Percentiles rank a stretch among this genome's conserved stretches.
Conservation (phyloP, 2,113 vertebrate species). For the Tragelaphus scriptus region DNA sequence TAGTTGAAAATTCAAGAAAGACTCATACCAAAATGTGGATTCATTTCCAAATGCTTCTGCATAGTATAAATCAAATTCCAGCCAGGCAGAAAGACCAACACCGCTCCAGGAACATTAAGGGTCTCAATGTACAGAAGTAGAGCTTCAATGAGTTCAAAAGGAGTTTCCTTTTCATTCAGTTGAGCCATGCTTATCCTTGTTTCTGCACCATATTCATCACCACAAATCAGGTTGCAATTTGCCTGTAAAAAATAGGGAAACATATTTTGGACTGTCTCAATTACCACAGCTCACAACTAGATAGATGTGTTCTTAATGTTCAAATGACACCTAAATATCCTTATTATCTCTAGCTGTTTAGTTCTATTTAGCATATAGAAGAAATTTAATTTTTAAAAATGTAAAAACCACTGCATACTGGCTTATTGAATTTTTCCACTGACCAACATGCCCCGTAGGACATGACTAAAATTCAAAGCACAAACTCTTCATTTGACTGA, state of each 20-base stretch:
- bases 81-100: slow-evolving; percentile 94
- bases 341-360: neutral
- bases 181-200: slow-evolving; percentile 91
- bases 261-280: neutral
- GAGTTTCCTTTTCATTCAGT: slow-evolving; percentile 93
- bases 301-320: neutral
- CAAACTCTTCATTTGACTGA: neutral
- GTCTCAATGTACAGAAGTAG: slow-evolving; percentile 94
- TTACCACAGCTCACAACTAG: neutral
- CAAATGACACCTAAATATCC: neutral
- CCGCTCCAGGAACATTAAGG: slow-evolving; percentile 89
- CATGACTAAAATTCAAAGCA: neutral
- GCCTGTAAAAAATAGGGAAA: slow-evolving; percentile 74
- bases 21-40: slow-evolving; percentile 90
- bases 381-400: neutral
- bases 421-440: neutral
- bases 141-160: slow-evolving; percentile 96
- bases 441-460: neutral
- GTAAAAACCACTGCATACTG: neutral
- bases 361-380: neutral
- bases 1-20: slow-evolving; percentile 9
- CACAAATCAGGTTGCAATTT: slow-evolving; percentile 93
- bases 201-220: slow-evolving; percentile 87
- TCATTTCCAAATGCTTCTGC: slow-evolving; percentile 96
- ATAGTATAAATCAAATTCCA: slow-evolving; percentile 98